Evolutionary conservation across 92 coral and sea anemone genomes (phyloP).

Genomic region (Phenganax marumi): DNA sequence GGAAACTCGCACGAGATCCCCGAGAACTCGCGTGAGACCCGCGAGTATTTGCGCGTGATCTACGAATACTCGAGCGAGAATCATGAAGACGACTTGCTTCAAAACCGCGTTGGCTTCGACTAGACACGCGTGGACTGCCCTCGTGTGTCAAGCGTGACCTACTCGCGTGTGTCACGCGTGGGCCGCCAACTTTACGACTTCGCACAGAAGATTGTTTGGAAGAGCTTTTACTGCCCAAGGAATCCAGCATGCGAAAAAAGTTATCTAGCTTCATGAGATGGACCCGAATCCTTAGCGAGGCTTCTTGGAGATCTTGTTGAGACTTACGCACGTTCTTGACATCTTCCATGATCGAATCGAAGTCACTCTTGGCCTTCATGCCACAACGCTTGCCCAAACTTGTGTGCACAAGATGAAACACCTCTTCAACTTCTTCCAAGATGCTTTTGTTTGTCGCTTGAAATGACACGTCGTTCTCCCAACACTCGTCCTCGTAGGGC

Average conservation of each 20-base stretch:
- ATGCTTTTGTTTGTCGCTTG: slow-evolving; percentile 37
- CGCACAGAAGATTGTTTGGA: slow-evolving; percentile 11
- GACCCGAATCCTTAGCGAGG: slow-evolving; percentile 35
- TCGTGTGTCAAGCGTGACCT: background rate
- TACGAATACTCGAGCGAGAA: background rate
- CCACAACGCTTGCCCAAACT: slow-evolving; percentile 44
- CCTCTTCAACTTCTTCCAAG: slow-evolving; percentile 30
- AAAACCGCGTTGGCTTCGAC: background rate
- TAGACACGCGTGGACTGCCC: background rate
- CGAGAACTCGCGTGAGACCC: background rate
- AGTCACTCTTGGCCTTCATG: slow-evolving; percentile 37
- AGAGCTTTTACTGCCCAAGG: background rate
- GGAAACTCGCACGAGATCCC: background rate
- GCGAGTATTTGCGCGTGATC: background rate
- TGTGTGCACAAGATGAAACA: slow-evolving; percentile 36
- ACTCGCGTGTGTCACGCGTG: background rate
- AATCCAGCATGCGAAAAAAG: slow-evolving; percentile 26
- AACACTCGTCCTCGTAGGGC: slow-evolving; percentile 34
- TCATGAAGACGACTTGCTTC: background rate
- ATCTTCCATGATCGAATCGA: slow-evolving; percentile 28
- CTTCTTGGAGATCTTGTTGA: slow-evolving; percentile 43
- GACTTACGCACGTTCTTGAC: slow-evolving; percentile 27
- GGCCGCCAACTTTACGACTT: background rate
- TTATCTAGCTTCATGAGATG: slow-evolving; percentile 41
- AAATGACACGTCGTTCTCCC: slow-evolving; percentile 26